These are phyloP conservation scores for Drosophila leontia DNA, from an alignment of 1,140 invertebrate species.

Conservation along the genomic window DNA sequence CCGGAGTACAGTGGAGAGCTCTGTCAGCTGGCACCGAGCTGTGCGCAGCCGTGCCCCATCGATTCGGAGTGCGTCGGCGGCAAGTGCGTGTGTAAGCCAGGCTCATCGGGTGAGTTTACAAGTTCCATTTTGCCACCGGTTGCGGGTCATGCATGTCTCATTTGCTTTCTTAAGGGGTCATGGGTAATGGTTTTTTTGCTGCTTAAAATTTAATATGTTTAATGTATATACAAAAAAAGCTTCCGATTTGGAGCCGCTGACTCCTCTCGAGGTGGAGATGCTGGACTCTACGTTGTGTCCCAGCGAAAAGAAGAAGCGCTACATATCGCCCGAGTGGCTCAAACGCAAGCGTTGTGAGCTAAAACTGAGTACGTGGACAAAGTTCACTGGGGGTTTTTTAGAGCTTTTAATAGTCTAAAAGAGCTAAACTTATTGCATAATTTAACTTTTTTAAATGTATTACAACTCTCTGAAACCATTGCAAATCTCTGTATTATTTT, in stretches of 20 bases:
- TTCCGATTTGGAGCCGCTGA: slow-evolving; percentile 62
- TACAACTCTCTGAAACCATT: not conserved
- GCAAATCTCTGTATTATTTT: not conserved
- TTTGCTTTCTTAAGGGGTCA: slow-evolving; percentile 18
- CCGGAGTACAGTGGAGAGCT: slow-evolving; percentile 88
- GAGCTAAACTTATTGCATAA: not conserved
- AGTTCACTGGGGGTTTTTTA: not conserved
- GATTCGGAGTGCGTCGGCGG: slow-evolving; percentile 83
- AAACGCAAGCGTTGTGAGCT: slow-evolving; percentile 83
- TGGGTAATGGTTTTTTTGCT: slow-evolving; percentile 10
- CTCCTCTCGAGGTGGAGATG: slow-evolving; percentile 44
- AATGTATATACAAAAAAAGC: slow-evolving; percentile 43
- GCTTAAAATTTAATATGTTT: not conserved
- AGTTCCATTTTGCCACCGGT: not conserved
- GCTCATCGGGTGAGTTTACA: slow-evolving; percentile 87
- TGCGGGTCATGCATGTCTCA: slow-evolving; percentile 33
- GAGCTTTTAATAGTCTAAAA: not conserved
- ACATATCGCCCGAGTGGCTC: slow-evolving; percentile 82
- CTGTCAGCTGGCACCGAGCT: slow-evolving; percentile 77
- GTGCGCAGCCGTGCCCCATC: slow-evolving; percentile 78
- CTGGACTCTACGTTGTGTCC: slow-evolving; percentile 46
- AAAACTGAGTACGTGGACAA: slow-evolving; percentile 74
- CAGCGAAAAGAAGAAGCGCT: slow-evolving; percentile 77
- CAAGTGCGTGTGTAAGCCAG: slow-evolving; percentile 88
- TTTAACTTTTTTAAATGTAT: not conserved